phyloP scores from a whole-genome alignment of 2,888 invertebrate genomes.

The Hypsopygia costalis region DNA sequence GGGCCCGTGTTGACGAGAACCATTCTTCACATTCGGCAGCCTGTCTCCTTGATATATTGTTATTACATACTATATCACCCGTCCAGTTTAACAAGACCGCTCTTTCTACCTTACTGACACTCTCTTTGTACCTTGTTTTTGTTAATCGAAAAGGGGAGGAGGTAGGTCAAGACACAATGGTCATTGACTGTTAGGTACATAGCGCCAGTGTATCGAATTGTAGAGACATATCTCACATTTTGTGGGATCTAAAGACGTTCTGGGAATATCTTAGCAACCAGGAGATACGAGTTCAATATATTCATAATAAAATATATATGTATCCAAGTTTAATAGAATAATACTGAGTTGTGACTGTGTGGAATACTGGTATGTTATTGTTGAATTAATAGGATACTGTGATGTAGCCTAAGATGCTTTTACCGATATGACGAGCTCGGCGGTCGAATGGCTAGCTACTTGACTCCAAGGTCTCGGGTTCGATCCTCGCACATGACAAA shows the following conservation, averaged over 20 bases:
- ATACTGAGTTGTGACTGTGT: no score
- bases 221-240: conserved; percentile 1
- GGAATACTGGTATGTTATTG: no score
- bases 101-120: neutral
- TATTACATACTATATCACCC: conserved; percentile 34
- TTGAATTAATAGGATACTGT: no score
- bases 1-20: conserved; percentile 31
- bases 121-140: no score
- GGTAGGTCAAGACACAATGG: neutral
- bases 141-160: neutral
- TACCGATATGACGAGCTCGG: no score
- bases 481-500: no score
- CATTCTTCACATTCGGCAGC: conserved; percentile 50
- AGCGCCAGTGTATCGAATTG: conserved; percentile 1
- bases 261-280: neutral
- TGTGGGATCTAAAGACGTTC: neutral
- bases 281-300: no score
- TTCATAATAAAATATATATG: no score
- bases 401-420: no score
- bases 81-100: conserved; percentile 10
- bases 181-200: neutral
- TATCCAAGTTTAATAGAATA: no score
- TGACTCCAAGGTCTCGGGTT: no score
- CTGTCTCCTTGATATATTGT: conserved; percentile 50
- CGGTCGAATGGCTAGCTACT: no score